These are phyloP conservation scores for Tricholauxania praeusta DNA, from an alignment of 2,888 invertebrate species.

Conservation along the genomic window DNA sequence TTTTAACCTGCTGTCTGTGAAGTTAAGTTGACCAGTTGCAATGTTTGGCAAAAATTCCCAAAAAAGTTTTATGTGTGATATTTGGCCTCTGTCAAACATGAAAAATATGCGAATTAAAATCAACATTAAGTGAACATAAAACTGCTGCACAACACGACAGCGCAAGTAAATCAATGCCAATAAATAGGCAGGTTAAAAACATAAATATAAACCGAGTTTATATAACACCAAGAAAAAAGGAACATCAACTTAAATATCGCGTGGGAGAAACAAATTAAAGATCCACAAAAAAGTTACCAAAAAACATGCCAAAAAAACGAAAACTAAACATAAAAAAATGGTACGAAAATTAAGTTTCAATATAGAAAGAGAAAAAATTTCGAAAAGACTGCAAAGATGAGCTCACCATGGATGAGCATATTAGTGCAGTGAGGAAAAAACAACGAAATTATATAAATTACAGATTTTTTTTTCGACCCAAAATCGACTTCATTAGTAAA, in stretches of 20 bases:
- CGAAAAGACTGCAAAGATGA: background rate
- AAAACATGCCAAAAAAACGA: too few relatives aligned
- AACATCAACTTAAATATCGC: slow-evolving; percentile 4
- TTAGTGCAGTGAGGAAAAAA: background rate
- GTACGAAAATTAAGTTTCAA: background rate
- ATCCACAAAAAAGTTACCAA: background rate
- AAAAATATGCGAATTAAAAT: background rate
- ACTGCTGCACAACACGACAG: slow-evolving; percentile 5
- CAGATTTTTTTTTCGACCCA: too few relatives aligned
- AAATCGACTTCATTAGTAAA: background rate
- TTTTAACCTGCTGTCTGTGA: too few relatives aligned
- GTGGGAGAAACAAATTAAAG: slow-evolving; percentile 28
- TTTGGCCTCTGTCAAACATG: too few relatives aligned
- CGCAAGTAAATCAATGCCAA: slow-evolving; percentile 1
- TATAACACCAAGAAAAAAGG: background rate
- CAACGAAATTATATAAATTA: background rate
- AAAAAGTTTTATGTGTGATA: too few relatives aligned
- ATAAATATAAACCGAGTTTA: background rate
- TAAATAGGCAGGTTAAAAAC: background rate
- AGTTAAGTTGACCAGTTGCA: too few relatives aligned
- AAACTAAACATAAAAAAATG: too few relatives aligned
- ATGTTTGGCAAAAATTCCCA: too few relatives aligned
- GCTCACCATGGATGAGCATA: background rate
- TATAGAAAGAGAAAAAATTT: background rate
- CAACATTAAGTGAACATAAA: slow-evolving; percentile 7